Evolutionary conservation across 92 coral and sea anemone species (phyloP).

Genomic region (Umimayanthus chanpuru): DNA sequence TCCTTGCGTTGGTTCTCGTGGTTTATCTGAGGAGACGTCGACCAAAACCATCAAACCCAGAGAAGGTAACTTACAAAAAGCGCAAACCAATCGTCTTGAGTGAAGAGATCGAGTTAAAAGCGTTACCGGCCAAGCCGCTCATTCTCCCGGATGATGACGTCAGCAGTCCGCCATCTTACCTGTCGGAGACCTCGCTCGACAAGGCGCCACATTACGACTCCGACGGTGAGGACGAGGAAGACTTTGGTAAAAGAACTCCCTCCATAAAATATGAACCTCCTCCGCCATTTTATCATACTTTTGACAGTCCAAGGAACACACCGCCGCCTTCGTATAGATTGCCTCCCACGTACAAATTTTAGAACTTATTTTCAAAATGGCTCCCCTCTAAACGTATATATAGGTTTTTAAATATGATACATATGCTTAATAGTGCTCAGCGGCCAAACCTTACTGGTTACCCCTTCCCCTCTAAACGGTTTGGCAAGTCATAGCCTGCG

Average conservation of each 20-base stretch:
- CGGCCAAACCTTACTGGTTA: no score
- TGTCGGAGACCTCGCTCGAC: constrained; percentile 79
- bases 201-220: constrained; percentile 59
- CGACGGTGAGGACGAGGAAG: constrained; percentile 75
- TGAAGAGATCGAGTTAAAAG: constrained; percentile 83
- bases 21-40: constrained; percentile 70
- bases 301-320: constrained; percentile 52
- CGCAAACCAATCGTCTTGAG: constrained; percentile 90
- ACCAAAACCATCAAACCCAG: constrained; percentile 78
- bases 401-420: no score
- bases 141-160: constrained; percentile 90
- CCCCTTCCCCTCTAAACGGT: neutral
- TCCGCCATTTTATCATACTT: constrained; percentile 70
- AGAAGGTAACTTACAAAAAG: constrained; percentile 78
- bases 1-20: constrained; percentile 66
- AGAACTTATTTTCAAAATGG: neutral
- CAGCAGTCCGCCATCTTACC: constrained; percentile 78
- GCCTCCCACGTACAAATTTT: constrained; percentile 67
- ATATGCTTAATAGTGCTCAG: no score
- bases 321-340: constrained; percentile 81
- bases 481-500: no score
- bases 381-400: neutral
- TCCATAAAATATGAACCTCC: constrained; percentile 77
- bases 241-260: constrained; percentile 64
- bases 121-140: constrained; percentile 81